Conservation (phyloP, 1,140 invertebrate species). For the Heliothis subflexa region DNA sequence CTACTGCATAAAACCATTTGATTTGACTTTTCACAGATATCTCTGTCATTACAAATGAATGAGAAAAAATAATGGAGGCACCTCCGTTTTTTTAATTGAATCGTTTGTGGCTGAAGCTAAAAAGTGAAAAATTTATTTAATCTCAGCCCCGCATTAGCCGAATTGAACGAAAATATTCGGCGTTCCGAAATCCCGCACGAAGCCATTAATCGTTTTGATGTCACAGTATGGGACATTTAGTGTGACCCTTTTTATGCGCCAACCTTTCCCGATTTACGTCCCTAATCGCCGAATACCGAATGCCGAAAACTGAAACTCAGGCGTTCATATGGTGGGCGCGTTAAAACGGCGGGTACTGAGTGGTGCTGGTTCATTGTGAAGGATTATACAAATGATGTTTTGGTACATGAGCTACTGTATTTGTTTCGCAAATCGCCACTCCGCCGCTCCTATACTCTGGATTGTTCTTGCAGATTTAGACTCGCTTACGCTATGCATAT, state of each 20-base stretch:
- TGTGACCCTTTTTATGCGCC: conserved; percentile 83
- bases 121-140: conserved; percentile 72
- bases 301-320: conserved; percentile 66
- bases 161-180: conserved; percentile 80
- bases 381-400: conserved; percentile 60
- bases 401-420: conserved; percentile 50
- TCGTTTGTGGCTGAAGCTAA: conserved; percentile 57
- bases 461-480: conserved; percentile 8
- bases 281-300: conserved; percentile 77
- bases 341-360: conserved; percentile 72
- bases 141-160: conserved; percentile 70
- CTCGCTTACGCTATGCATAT: conserved; percentile 17
- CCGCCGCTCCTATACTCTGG: conserved; percentile 1
- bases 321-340: conserved; percentile 63
- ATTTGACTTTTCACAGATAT: conserved; percentile 44
- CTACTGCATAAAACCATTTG: conserved; percentile 36
- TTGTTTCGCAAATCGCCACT: conserved; percentile 39
- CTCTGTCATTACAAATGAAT: conserved; percentile 43
- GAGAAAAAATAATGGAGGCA: conserved; percentile 50
- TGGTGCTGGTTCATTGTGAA: conserved; percentile 66
- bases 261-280: conserved; percentile 70
- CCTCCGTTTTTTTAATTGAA: conserved; percentile 58
- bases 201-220: conserved; percentile 84
- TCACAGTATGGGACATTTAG: conserved; percentile 85
- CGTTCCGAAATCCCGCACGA: conserved; percentile 70